Conservation (phyloP, 2,113 vertebrate species). For the Hippocampus zosterae region DNA sequence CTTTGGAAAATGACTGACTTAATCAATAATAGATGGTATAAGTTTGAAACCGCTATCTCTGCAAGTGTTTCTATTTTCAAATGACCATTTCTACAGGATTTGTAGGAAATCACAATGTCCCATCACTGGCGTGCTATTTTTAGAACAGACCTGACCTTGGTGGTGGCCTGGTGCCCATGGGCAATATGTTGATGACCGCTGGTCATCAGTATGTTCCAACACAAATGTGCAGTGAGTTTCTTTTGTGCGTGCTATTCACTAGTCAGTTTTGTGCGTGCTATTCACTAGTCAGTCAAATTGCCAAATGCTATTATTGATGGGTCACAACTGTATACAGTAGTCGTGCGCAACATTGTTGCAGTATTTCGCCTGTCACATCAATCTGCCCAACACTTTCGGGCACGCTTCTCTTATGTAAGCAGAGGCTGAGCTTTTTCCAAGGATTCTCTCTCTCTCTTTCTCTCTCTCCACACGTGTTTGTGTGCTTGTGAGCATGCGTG, state of each 20-base stretch:
- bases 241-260: not conserved
- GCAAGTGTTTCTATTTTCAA: not conserved
- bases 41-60: not conserved
- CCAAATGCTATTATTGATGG: not conserved
- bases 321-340: not conserved
- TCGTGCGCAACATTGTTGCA: not conserved
- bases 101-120: not conserved
- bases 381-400: constrained; percentile 28
- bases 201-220: not conserved
- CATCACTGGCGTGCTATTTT: not conserved
- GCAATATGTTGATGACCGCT: not conserved
- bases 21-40: no score
- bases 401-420: constrained; percentile 51
- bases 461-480: not conserved
- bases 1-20: no score
- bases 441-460: constrained; percentile 20
- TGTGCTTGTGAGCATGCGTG: not conserved
- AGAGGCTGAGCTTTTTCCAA: constrained; percentile 26
- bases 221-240: not conserved
- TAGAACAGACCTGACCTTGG: not conserved
- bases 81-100: not conserved
- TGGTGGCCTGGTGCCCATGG: not conserved
- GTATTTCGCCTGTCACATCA: constrained; percentile 20
- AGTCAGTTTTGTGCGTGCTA: not conserved
- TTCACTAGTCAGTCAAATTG: not conserved